phyloP scores from a whole-genome alignment of 2,888 invertebrate species.

The Halictus ligatus region DNA sequence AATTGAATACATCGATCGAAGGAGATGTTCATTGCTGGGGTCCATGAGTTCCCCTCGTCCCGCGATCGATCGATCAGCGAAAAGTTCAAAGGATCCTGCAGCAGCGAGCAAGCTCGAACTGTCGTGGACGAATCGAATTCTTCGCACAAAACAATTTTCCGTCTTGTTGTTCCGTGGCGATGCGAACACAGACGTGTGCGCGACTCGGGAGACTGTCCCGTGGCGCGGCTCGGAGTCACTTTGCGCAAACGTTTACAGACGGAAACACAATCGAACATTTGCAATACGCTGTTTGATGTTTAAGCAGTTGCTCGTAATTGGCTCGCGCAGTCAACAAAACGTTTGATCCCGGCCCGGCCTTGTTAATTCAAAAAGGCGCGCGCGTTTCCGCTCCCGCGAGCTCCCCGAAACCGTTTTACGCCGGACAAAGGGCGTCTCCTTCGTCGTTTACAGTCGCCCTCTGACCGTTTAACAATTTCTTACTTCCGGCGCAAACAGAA shows the following conservation, averaged over 20 bases:
- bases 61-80: not conserved
- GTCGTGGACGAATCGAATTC: not conserved
- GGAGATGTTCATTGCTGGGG: too few relatives aligned
- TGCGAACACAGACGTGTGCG: not conserved
- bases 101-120: not conserved
- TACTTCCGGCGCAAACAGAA: not conserved
- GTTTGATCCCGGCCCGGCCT: slow-evolving; percentile 36
- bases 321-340: slow-evolving; percentile 34
- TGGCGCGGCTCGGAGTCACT: slow-evolving; percentile 1
- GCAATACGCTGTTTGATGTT: slow-evolving; percentile 43
- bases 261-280: slow-evolving; percentile 43
- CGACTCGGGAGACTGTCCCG: not conserved
- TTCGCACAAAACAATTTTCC: slow-evolving; percentile 19
- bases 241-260: slow-evolving; percentile 38
- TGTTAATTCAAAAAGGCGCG: slow-evolving; percentile 39
- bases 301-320: slow-evolving; percentile 52
- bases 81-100: not conserved
- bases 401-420: not conserved
- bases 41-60: too few relatives aligned
- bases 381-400: slow-evolving; percentile 1
- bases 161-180: not conserved
- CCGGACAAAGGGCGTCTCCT: slow-evolving; percentile 7
- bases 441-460: not conserved
- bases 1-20: too few relatives aligned
- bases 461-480: slow-evolving; percentile 15